phyloP scores from a whole-genome alignment of 1,140 invertebrate genomes.

The Centruroides vittatus region DNA sequence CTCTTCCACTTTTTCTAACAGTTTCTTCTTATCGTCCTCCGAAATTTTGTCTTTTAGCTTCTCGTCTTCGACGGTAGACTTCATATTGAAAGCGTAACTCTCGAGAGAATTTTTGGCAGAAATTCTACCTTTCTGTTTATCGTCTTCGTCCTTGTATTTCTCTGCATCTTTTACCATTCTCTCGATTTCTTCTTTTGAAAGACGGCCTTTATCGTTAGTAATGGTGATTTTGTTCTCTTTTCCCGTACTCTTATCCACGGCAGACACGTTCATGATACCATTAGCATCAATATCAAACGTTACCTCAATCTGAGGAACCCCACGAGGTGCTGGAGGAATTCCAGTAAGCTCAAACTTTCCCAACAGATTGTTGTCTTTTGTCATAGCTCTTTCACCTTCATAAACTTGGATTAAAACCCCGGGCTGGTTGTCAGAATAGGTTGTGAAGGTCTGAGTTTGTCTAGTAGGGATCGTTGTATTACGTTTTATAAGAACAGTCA shows the following conservation, averaged over 20 bases:
- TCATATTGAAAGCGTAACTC: slow-evolving; percentile 95
- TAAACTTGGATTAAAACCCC: slow-evolving; percentile 68
- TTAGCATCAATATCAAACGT: slow-evolving; percentile 44
- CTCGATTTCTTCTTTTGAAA: slow-evolving; percentile 93
- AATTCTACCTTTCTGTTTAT: slow-evolving; percentile 76
- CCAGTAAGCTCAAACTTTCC: slow-evolving; percentile 43
- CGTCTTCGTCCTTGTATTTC: slow-evolving; percentile 36
- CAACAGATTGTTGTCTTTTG: slow-evolving; percentile 41
- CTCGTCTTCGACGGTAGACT: slow-evolving; percentile 66
- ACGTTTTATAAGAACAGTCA: slow-evolving; percentile 86
- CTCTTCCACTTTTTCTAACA: slow-evolving; percentile 39
- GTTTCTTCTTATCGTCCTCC: slow-evolving; percentile 34
- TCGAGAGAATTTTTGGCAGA: slow-evolving; percentile 81
- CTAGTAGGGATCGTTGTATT: slow-evolving; percentile 94
- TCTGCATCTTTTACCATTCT: slow-evolving; percentile 49
- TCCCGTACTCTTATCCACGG: slow-evolving; percentile 55
- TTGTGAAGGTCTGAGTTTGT: slow-evolving; percentile 54
- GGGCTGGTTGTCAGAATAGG: slow-evolving; percentile 40
- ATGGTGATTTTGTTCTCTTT: slow-evolving; percentile 97
- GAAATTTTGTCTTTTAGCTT: slow-evolving; percentile 39
- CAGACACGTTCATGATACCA: slow-evolving; percentile 33
- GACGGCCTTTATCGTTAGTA: slow-evolving; percentile 91
- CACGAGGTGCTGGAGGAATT: slow-evolving; percentile 42
- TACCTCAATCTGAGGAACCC: slow-evolving; percentile 41
- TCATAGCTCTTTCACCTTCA: slow-evolving; percentile 43